phyloP scores from a whole-genome alignment of 2,797 vertebrate genomes.

The Danio jaintianensis region DNA sequence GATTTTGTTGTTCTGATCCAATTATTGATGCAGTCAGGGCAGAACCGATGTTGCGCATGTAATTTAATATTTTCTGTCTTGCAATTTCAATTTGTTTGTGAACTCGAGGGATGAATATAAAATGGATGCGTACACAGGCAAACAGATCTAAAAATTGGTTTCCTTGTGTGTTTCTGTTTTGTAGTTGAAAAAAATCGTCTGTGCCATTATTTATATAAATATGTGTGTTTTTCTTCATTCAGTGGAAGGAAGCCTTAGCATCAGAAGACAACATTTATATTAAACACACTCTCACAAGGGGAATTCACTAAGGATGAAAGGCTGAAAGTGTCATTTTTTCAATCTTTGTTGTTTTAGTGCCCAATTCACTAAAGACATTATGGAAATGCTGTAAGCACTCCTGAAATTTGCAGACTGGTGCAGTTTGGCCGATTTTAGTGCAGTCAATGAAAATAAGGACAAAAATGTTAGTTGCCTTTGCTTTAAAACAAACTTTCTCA shows the following conservation, averaged over 20 bases:
- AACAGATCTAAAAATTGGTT: neutral
- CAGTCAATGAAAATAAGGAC: too few species aligned
- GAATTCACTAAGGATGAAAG: neutral
- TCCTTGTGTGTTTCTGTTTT: neutral
- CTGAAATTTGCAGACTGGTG: neutral
- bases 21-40: slow-evolving; percentile 8
- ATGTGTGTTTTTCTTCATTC: slow-evolving; percentile 22
- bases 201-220: neutral
- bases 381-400: slow-evolving; percentile 1
- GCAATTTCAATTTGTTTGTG: slow-evolving; percentile 16
- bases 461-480: too few species aligned
- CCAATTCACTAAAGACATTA: slow-evolving; percentile 10
- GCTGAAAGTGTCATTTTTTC: neutral
- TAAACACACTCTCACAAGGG: neutral
- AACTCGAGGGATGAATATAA: slow-evolving; percentile 2
- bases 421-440: too few species aligned
- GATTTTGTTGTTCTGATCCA: slow-evolving; percentile 26
- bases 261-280: neutral
- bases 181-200: neutral
- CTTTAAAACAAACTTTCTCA: too few species aligned
- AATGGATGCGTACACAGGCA: neutral
- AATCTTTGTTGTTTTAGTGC: neutral
- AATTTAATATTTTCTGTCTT: neutral
- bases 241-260: neutral
- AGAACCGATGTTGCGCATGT: neutral